A percentile compares a stretch with the other conserved stretches of the same genome.
Evolutionary conservation across 2,797 vertebrate species (phyloP).

Genomic region (Aselliscus stoliczkanus): DNA sequence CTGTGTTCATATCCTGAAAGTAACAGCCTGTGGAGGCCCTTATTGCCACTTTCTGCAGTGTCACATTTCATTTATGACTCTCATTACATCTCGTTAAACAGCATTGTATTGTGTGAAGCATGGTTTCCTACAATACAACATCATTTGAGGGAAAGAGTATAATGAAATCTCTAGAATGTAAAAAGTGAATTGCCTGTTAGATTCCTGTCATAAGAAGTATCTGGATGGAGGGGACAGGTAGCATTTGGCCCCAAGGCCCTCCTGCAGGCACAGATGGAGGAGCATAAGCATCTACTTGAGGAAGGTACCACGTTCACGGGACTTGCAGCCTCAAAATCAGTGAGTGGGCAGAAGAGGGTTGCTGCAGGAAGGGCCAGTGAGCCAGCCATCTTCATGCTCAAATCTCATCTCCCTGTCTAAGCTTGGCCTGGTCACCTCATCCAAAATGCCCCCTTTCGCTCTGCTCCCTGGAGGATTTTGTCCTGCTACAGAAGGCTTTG

Average conservation of each 20-base stretch:
- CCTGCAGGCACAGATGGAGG: not conserved
- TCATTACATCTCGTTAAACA: not conserved
- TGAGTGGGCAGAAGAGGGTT: not conserved
- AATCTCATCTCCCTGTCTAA: not conserved
- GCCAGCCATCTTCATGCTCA: not conserved
- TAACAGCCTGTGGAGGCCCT: not conserved
- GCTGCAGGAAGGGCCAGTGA: not conserved
- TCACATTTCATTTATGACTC: not conserved
- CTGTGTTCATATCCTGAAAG: not conserved
- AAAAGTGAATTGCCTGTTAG: slow-evolving; percentile 21
- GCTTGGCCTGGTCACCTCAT: not conserved
- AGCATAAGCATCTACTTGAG: not conserved
- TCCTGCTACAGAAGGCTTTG: not conserved
- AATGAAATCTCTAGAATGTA: not conserved
- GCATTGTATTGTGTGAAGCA: not conserved
- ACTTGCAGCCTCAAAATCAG: not conserved
- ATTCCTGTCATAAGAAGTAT: not conserved
- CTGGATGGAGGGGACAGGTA: not conserved
- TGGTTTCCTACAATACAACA: not conserved
- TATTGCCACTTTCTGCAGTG: not conserved
- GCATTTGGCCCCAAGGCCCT: not conserved
- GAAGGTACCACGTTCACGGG: not conserved
- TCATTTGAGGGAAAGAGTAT: not conserved
- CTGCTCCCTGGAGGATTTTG: not conserved
- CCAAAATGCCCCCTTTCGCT: not conserved